These are phyloP conservation scores for Philopedon plagiatum DNA, from an alignment of 2,888 invertebrate genomes.

Conservation along the genomic window DNA sequence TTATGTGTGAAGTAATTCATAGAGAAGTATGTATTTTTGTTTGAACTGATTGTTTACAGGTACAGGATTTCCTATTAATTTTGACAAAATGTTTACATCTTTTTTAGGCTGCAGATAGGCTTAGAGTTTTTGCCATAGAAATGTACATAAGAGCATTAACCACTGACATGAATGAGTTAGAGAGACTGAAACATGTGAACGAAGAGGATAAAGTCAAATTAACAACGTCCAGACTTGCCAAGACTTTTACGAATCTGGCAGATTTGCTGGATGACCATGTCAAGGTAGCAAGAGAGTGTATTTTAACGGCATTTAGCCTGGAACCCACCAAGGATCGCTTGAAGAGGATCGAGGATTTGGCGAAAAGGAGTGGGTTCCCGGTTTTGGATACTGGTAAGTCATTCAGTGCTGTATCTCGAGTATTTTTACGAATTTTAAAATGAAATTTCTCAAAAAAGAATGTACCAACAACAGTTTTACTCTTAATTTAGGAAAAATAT, in stretches of 20 bases:
- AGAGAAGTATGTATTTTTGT: constrained; percentile 58
- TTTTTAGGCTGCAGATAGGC: constrained; percentile 61
- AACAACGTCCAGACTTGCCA: constrained; percentile 73
- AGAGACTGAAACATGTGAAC: constrained; percentile 74
- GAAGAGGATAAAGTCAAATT: constrained; percentile 71
- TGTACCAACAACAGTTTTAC: no score
- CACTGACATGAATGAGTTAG: constrained; percentile 83
- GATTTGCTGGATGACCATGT: constrained; percentile 73
- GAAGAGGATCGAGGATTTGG: constrained; percentile 72
- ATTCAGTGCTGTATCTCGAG: not conserved
- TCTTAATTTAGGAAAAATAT: no score
- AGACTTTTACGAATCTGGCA: constrained; percentile 78
- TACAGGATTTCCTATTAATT: no score
- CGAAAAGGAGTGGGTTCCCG: constrained; percentile 70
- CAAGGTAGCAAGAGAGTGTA: constrained; percentile 78
- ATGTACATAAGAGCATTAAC: constrained; percentile 82
- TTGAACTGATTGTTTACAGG: not conserved
- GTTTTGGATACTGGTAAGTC: constrained; percentile 63
- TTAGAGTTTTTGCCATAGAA: constrained; percentile 79
- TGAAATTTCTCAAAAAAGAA: no score
- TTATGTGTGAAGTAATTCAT: constrained; percentile 73
- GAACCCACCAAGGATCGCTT: constrained; percentile 77
- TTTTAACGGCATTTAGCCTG: constrained; percentile 82
- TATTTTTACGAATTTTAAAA: not conserved
- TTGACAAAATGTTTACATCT: no score